A percentile compares a stretch with the other conserved stretches of the same genome.
Evolutionary conservation across 2,113 vertebrate species (phyloP).

Genomic region (Synchiropus splendidus): DNA sequence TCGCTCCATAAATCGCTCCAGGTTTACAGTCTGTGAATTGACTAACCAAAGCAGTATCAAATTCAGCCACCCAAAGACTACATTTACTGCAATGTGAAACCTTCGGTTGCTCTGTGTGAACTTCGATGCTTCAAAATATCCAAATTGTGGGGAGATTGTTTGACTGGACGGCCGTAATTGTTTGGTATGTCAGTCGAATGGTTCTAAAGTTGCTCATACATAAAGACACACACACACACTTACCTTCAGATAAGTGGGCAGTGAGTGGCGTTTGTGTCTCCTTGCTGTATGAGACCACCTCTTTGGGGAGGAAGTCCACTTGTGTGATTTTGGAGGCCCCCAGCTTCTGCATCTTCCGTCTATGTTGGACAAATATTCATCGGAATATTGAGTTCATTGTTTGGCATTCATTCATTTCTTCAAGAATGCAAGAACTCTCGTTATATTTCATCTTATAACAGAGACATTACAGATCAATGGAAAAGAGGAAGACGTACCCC

Average conservation of each 20-base stretch:
- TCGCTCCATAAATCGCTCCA: slow-evolving; percentile 19
- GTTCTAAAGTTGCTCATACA: slow-evolving; percentile 1
- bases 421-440: too few species aligned
- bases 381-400: neutral
- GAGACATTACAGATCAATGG: slow-evolving; percentile 1
- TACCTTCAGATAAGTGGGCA: slow-evolving; percentile 86
- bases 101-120: slow-evolving; percentile 3
- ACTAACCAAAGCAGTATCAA: slow-evolving; percentile 14
- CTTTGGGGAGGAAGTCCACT: slow-evolving; percentile 90
- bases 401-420: too few species aligned
- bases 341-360: slow-evolving; percentile 81
- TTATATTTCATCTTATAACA: too few species aligned
- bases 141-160: neutral
- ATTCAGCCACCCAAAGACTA: slow-evolving; percentile 15
- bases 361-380: slow-evolving; percentile 39
- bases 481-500: slow-evolving; percentile 79
- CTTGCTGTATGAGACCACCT: slow-evolving; percentile 89
- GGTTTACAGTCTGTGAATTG: slow-evolving; percentile 13
- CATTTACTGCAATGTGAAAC: slow-evolving; percentile 24
- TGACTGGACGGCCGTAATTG: neutral
- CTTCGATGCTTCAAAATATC: slow-evolving; percentile 3
- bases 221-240: slow-evolving; percentile 11
- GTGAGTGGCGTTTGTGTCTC: slow-evolving; percentile 90
- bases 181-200: slow-evolving; percentile 2
- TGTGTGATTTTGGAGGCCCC: slow-evolving; percentile 91